Evolutionary conservation across 1,140 invertebrate genomes (phyloP), one percentile per base, ranked within the genome.

Genomic region (Ips typographus): DNA sequence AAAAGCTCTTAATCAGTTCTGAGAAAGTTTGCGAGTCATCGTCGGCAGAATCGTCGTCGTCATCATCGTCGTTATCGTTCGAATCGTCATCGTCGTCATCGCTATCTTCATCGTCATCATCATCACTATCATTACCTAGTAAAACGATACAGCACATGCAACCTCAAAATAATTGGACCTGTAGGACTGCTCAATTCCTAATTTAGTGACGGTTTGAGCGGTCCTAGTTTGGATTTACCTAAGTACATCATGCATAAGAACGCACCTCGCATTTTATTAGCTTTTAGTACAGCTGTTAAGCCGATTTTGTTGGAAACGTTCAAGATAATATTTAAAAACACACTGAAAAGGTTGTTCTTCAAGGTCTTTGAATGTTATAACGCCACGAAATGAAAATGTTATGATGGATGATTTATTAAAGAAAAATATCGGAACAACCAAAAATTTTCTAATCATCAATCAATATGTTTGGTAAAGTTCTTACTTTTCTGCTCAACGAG

Each of bases 401-500:
- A 49, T 49, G 7, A 49, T 49, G 44, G 3, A 8, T 22, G 22
- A 22, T 22, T 22, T 22, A 22, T 22, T 22, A 22, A 22, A 22
- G 22, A 22, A 22, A 22, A 22, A 22, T 22, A 22, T 22, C 22
- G 22, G 22, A 22, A 22, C 22, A 22, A 22, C 22, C 22, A 22
- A 49, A 44, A 44, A 44, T 8, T 8, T 49, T 8, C 44, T 49
- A 49, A 49, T 8, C 7, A 2, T 22, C 44, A 49, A 49, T 49
- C 7, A 49, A 49, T 49, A 3, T 49, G 22, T 55, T 55, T 36
- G 37, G 52, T 43, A 56, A 58, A 51, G 72, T 71, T 86, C 92
- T 94, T 93, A 94, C 92, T 93, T 90, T 94, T 93, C 86, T 95
- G 92, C 86, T 94, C 90, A 86, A 94, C 86, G 85, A 95, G 90